Percentiles rank a stretch among this genome's conserved stretches.
phyloP scores from a whole-genome alignment of 2,113 vertebrate species.

The Bettongia penicillata region DNA sequence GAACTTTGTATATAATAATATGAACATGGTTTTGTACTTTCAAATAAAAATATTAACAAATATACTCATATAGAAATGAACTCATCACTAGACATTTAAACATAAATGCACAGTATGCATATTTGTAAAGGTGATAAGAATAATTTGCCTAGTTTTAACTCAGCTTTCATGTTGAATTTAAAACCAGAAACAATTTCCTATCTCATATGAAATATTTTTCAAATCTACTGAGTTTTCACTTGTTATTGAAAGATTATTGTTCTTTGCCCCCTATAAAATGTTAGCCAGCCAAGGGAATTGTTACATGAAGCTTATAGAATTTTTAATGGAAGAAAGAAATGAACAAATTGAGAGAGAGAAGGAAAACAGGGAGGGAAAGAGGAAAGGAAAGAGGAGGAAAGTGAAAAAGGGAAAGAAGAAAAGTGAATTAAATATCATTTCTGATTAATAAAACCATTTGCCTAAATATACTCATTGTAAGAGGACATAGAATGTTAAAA shows the following conservation, averaged over 20 bases:
- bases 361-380: background rate
- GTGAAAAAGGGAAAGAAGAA: background rate
- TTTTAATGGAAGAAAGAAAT: background rate
- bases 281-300: background rate
- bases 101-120: background rate
- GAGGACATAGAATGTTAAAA: background rate
- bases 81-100: background rate
- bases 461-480: background rate
- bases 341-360: background rate
- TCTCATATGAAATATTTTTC: conserved; percentile 11
- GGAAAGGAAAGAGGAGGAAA: background rate
- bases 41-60: background rate
- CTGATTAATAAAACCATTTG: background rate
- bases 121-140: background rate
- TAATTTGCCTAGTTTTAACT: background rate
- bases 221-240: background rate
- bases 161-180: background rate
- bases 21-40: conserved; percentile 28
- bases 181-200: background rate
- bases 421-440: background rate
- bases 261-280: background rate
- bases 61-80: conserved; percentile 3
- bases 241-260: background rate
- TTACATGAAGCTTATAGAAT: background rate
- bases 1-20: conserved; percentile 11